Evolutionary conservation across 2,113 vertebrate species (phyloP), one percentile per base, ranked within the genome.

Genomic region (Alligator sinensis): DNA sequence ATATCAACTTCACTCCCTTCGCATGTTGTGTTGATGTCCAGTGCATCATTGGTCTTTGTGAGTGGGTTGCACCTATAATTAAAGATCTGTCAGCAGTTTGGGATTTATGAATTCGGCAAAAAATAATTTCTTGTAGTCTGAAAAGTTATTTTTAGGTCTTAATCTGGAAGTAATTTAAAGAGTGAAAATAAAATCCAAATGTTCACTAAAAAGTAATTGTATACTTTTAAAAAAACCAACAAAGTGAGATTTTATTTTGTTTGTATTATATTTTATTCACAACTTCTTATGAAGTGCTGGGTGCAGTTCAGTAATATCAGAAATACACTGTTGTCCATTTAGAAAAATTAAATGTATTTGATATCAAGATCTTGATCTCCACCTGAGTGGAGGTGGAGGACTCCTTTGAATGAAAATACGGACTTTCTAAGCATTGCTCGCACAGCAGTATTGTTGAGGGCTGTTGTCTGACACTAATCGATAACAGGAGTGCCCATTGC

Each of bases 1-100:
- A 28, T 59, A 58, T 19, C 12, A 34, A 22, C 34, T 1, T 47
- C 21, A 10, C 3, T 2, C 22, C 27, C 68, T 68, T 68, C n/a
- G 27, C 38, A 61, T 57, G 21, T 8, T 25, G 25, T 57, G 55
- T 74, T 7, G 54, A 38, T 18, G 58, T 47, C 15, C 10, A 68
- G 30, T 0, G 3, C 19, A 27, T 54, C 54, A 24, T 47, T 84
- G 55, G 79, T 38, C 17, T 6, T 16, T 19, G 80, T 0, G 0
- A 19, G 5, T 63, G 58, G 6, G 47, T 72, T 12, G 58, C 16
- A 5, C 28, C 14, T 58, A 66, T 72, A 3, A 81, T 27, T 17
- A 47, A 54, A 54, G 1, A 2, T 80, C 54, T 60, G 8, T 0
- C 58, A 81, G 63, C 59, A 61, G 74, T 64, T 38, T 88, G 19